A percentile compares a stretch with the other conserved stretches of the same genome.
Evolutionary conservation across 2,113 vertebrate genomes (phyloP).

Genomic region (Calcarius ornatus): DNA sequence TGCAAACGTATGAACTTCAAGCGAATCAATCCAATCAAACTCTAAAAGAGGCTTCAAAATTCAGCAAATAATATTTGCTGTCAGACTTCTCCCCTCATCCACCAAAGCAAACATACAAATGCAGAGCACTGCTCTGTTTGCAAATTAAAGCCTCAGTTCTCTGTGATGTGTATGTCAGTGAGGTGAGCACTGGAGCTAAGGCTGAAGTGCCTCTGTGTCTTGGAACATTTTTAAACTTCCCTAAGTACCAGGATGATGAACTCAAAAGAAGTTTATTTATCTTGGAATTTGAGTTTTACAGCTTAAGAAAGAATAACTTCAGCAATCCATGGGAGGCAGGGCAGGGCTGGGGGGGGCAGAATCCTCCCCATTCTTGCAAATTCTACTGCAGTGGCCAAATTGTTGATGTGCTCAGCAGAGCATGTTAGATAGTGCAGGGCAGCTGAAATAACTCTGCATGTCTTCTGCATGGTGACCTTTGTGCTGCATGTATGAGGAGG

Average conservation of each 20-base stretch:
- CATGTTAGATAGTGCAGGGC: slow-evolving; percentile 24
- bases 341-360: rapidly evolving
- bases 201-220: not conserved
- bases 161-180: not conserved
- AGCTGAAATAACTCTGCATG: slow-evolving; percentile 60
- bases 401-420: slow-evolving; percentile 56
- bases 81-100: not conserved
- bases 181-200: not conserved
- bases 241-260: not conserved
- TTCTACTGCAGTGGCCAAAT: not conserved
- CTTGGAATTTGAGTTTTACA: slow-evolving; percentile 36
- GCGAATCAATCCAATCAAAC: not conserved
- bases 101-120: not conserved
- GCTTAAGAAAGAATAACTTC: slow-evolving; percentile 26
- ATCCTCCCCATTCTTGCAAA: not conserved
- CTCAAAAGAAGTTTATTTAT: slow-evolving; percentile 36
- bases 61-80: not conserved
- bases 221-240: not conserved
- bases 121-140: slow-evolving; percentile 24
- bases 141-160: slow-evolving; percentile 29
- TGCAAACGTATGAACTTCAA: slow-evolving; percentile 42
- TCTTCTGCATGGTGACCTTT: not conserved
- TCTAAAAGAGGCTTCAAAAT: not conserved
- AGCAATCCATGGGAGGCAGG: not conserved
- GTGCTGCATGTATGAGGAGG: rapidly evolving